Evolutionary conservation across 1,140 invertebrate species (phyloP).

Genomic region (Orchesella cincta): DNA sequence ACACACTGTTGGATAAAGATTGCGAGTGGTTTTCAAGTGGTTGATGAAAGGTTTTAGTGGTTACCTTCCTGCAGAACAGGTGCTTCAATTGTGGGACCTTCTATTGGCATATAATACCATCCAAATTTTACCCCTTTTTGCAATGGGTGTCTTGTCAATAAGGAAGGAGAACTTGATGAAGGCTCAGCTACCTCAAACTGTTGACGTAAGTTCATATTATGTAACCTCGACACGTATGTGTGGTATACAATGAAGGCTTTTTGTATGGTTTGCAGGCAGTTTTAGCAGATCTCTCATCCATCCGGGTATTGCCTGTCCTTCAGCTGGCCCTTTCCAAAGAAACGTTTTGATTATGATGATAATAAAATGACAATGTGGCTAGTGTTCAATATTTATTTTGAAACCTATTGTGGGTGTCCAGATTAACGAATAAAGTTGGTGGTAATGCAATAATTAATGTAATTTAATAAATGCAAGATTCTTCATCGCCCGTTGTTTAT

Average conservation of each 20-base stretch:
- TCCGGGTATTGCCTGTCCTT: slow-evolving; percentile 81
- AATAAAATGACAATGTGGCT: background rate
- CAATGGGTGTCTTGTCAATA: slow-evolving; percentile 86
- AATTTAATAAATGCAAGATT: too few relatives aligned
- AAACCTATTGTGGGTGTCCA: too few relatives aligned
- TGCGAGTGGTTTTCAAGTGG: slow-evolving; percentile 92
- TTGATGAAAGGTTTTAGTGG: slow-evolving; percentile 92
- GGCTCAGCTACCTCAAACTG: slow-evolving; percentile 77
- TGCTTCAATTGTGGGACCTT: slow-evolving; percentile 88
- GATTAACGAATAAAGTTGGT: too few relatives aligned
- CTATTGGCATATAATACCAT: slow-evolving; percentile 88
- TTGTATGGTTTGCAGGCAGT: slow-evolving; percentile 73
- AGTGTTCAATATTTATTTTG: too few relatives aligned
- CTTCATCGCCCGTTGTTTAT: too few relatives aligned
- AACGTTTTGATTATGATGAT: slow-evolving; percentile 52
- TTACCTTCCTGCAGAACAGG: slow-evolving; percentile 85
- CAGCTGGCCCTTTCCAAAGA: slow-evolving; percentile 69
- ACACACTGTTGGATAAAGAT: too few relatives aligned
- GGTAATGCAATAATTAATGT: too few relatives aligned
- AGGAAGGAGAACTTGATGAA: slow-evolving; percentile 88
- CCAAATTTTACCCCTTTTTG: slow-evolving; percentile 82
- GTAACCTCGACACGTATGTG: background rate
- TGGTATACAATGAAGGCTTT: background rate
- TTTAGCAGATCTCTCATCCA: slow-evolving; percentile 83
- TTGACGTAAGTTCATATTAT: slow-evolving; percentile 65